Conservation (phyloP, 2,888 invertebrate species). For the Drosophila seclusa region DNA sequence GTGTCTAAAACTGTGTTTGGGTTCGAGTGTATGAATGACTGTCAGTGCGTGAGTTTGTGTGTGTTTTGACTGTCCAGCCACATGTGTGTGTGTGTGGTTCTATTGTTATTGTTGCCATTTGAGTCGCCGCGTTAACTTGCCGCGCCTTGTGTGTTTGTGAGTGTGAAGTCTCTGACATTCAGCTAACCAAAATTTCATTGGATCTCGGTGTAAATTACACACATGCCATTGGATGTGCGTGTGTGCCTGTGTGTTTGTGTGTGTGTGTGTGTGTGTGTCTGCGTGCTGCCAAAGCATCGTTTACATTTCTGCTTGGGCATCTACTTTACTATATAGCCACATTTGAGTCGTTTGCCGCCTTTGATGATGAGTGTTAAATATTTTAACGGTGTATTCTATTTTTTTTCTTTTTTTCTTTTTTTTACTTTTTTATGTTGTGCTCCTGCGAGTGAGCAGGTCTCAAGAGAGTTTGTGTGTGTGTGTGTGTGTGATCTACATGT, state of each 20-base stretch:
- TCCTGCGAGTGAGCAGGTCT: slow-evolving; percentile 11
- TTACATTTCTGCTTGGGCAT: slow-evolving; percentile 40
- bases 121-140: slow-evolving; percentile 21
- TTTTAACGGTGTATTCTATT: slow-evolving; percentile 33
- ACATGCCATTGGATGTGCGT: slow-evolving; percentile 22
- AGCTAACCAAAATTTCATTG: slow-evolving; percentile 55
- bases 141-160: slow-evolving; percentile 5
- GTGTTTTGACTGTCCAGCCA: slow-evolving; percentile 33
- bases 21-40: background rate
- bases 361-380: slow-evolving; percentile 45
- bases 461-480: slow-evolving; percentile 10
- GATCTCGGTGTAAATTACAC: slow-evolving; percentile 56
- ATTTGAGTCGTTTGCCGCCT: slow-evolving; percentile 45
- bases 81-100: slow-evolving; percentile 18
- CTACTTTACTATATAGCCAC: slow-evolving; percentile 8
- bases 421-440: slow-evolving; percentile 16
- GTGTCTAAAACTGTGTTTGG: slow-evolving; percentile 39
- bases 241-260: slow-evolving; percentile 3
- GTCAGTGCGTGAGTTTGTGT: slow-evolving; percentile 17
- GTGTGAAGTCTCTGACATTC: slow-evolving; percentile 30
- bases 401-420: slow-evolving; percentile 3
- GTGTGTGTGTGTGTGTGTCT: slow-evolving; percentile 1
- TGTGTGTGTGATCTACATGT: slow-evolving; percentile 47
- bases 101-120: slow-evolving; percentile 50
- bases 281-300: slow-evolving; percentile 24